These are phyloP conservation scores for Deilephila elpenor DNA, from an alignment of 2,888 invertebrate species.

Conservation along the genomic window DNA sequence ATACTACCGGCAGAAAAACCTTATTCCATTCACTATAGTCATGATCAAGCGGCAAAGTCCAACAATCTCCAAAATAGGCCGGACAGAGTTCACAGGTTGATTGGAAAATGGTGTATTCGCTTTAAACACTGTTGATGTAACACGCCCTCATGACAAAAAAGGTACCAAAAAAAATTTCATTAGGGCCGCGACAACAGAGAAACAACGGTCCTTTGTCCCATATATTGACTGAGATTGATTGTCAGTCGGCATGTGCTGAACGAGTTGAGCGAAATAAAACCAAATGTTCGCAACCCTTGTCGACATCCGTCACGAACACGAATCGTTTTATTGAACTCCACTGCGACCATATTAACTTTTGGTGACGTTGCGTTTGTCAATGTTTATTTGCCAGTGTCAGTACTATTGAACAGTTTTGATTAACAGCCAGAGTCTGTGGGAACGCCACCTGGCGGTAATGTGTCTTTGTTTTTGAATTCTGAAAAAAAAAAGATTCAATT, in stretches of 20 bases:
- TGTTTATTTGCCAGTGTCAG: slow-evolving; percentile 33
- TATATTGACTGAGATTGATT: slow-evolving; percentile 82
- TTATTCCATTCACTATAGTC: slow-evolving; percentile 1
- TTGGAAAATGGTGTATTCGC: slow-evolving; percentile 25
- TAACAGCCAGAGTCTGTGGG: slow-evolving; percentile 8
- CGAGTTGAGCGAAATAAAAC: slow-evolving; percentile 80
- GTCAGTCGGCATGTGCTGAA: slow-evolving; percentile 80
- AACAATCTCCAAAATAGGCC: not conserved
- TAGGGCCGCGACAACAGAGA: slow-evolving; percentile 68
- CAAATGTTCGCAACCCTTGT: slow-evolving; percentile 75
- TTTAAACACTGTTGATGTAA: slow-evolving; percentile 21
- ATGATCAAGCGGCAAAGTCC: not conserved
- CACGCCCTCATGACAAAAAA: slow-evolving; percentile 47
- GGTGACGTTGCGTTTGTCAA: slow-evolving; percentile 53
- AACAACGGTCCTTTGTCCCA: slow-evolving; percentile 76
- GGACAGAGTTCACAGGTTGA: slow-evolving; percentile 8
- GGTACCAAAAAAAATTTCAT: slow-evolving; percentile 70
- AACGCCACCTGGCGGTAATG: not conserved
- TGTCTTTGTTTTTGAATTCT: not conserved
- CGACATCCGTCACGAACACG: slow-evolving; percentile 70
- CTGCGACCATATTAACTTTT: slow-evolving; percentile 67
- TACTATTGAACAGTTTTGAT: slow-evolving; percentile 9
- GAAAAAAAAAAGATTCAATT: not conserved
- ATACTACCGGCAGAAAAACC: not conserved
- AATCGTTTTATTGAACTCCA: slow-evolving; percentile 74